Evolutionary conservation across 2,113 vertebrate genomes (phyloP), one percentile per base, ranked within the genome.

Genomic region (Merops nubicus): DNA sequence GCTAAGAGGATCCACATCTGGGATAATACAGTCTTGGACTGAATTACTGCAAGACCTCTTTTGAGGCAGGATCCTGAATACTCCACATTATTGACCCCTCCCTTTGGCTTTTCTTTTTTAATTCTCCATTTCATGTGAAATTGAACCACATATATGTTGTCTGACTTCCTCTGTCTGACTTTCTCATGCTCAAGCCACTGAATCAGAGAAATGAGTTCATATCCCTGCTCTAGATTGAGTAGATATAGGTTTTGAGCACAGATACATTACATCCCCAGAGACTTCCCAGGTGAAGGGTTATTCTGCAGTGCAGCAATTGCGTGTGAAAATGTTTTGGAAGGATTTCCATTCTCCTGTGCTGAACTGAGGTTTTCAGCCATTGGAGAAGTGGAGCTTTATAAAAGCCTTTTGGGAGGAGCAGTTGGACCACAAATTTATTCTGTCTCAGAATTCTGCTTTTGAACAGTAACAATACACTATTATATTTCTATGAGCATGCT

Each of bases 41-140:
- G 43, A 64, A 68, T 68, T 77, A 14, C 20, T 36, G 6, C 9
- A 68, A 19, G 5, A 28, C 11, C 6, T 40, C 42, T 76, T 79
- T 59, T 1, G 2, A n/a, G 34, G 53, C n/a, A 84, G 47, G 14
- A 45, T 53, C 21, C 26, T 63, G 51, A 51, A 29, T 60, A n/a
- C 4, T 25, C 6, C 26, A 42, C 0, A 0, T 29, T 75, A 15
- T 18, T 36, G 50, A 43, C 8, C 7, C 3, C 2, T 42, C 25
- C 11, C 9, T 50, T 42, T 47, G 15, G 5, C 2, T 50, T 60
- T 64, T 57, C 8, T 50, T 38, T 57, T 51, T 63, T 40, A 11
- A 11, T 33, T 64, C 15, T 70, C 19, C 8, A 31, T 81, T 88
- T 88, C 59, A 3, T 54, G 15, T 54, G 10, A 68, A 68, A 77